Percentiles rank a stretch among this genome's conserved stretches.
Evolutionary conservation across 2,797 vertebrate genomes (phyloP).

Genomic region (Danio tinwini): DNA sequence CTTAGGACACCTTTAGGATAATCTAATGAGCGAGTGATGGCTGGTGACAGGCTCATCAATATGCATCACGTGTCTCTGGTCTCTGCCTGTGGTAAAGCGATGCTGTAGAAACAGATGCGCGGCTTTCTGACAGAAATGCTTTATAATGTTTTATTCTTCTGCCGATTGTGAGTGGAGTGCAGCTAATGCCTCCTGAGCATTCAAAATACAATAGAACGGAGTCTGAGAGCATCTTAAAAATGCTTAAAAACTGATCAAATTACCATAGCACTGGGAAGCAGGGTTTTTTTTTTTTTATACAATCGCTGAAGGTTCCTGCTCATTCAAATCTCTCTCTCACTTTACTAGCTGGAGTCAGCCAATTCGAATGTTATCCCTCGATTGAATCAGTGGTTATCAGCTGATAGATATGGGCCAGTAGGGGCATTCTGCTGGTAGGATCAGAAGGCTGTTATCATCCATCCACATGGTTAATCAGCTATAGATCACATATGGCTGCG

Average conservation of each 20-base stretch:
- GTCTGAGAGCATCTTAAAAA: slow-evolving; percentile 2
- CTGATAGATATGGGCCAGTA: no score
- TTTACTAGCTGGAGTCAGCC: background rate
- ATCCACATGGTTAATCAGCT: no score
- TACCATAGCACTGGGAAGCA: slow-evolving; percentile 13
- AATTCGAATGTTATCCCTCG: no score
- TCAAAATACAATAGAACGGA: slow-evolving; percentile 20
- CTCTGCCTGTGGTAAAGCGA: background rate
- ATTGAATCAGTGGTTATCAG: no score
- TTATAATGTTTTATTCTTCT: slow-evolving; percentile 31
- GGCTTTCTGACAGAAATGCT: slow-evolving; percentile 9
- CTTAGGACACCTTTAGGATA: slow-evolving; percentile 44
- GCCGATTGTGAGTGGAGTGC: background rate
- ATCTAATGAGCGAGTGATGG: slow-evolving; percentile 37
- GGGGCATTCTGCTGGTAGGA: no score
- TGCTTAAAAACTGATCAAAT: slow-evolving; percentile 4
- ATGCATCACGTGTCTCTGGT: slow-evolving; percentile 9
- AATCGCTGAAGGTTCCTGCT: background rate
- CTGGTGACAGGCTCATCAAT: background rate
- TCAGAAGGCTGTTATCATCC: no score
- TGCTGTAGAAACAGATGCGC: slow-evolving; percentile 3
- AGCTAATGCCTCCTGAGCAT: slow-evolving; percentile 19
- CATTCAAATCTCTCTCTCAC: background rate
- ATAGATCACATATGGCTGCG: no score
- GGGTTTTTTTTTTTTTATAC: background rate